phyloP scores from a whole-genome alignment of 2,888 invertebrate genomes.

The Aporophyla nigra region DNA sequence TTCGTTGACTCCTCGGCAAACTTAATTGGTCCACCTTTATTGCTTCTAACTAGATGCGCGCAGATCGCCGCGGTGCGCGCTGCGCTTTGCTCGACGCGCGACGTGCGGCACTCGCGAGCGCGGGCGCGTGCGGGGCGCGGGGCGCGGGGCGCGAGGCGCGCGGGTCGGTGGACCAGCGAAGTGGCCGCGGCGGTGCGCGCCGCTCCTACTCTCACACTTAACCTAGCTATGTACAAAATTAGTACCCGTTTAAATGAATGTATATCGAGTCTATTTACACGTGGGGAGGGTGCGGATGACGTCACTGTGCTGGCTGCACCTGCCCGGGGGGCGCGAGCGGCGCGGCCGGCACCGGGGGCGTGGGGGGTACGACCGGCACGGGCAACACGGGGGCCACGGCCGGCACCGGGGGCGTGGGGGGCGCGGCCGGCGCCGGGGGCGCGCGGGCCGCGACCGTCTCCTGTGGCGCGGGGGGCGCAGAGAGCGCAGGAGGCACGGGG shows the following conservation, averaged over 20 bases:
- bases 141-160: slow-evolving; percentile 54
- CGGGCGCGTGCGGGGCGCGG: slow-evolving; percentile 40
- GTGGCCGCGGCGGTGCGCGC: slow-evolving; percentile 84
- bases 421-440: background rate
- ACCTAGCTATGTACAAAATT: slow-evolving; percentile 88
- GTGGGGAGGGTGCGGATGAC: slow-evolving; percentile 61
- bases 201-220: slow-evolving; percentile 85
- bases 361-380: background rate
- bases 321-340: background rate
- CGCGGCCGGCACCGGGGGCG: background rate
- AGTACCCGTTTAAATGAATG: slow-evolving; percentile 87
- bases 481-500: background rate
- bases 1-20: slow-evolving; percentile 90
- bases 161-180: slow-evolving; percentile 86
- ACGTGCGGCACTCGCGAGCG: slow-evolving; percentile 47
- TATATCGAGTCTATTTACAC: slow-evolving; percentile 85
- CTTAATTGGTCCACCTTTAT: slow-evolving; percentile 89
- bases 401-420: background rate
- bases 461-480: slow-evolving; percentile 15
- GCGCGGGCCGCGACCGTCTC: background rate
- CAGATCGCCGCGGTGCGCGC: slow-evolving; percentile 61
- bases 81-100: slow-evolving; percentile 44
- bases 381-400: too few species aligned
- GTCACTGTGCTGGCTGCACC: slow-evolving; percentile 45
- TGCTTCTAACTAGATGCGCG: slow-evolving; percentile 83